Evolutionary conservation across 2,888 invertebrate genomes (phyloP), one percentile per base, ranked within the genome.

Genomic region (Mechanitis messenoides): DNA sequence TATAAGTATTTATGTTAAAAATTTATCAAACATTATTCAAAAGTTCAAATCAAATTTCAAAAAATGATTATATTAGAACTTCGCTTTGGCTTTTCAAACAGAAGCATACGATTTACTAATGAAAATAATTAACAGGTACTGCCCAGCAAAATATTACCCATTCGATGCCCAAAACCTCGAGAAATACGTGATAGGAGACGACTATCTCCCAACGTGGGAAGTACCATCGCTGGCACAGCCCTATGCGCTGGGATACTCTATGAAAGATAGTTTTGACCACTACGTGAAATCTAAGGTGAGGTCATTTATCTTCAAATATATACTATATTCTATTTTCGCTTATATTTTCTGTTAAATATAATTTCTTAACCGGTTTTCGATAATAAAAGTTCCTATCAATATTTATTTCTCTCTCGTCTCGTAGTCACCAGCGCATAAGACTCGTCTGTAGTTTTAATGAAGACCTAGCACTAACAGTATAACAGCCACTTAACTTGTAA

Each of bases 131-230:
- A 85, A 4, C 79, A 95, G 97, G 68, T 98, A 97, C 83, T 98
- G 98, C 75, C 93, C 96, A 0, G 92, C 92, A 2, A 93, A 95
- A 72, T 99, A 98, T 82, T 92, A 97, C 81, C 98, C 98, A 0
- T 97, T 99, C 74, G 94, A 98, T 84, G 87, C 94, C 0, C 84
- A 91, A 2, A 92, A 94, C 73, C 76, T 95, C 42, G 94, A 97
- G 73, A 97, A 98, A 77, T 99, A 99, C 78, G 97, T 99, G 1
- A 95, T 99, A 0, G 96, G 95, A 0, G 98, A 98, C 79, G 95
- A 98, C 78, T 99, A 99, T 79, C 87, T 96, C 53, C 98, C 99
- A 0, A 94, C 95, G 9, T 99, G 98, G 99, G 92, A 98, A 79
- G 94, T 98, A 6, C 95, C 96, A 0, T 94, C 94, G 0, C 81